phyloP scores from a whole-genome alignment of 2,888 invertebrate species.

The Bembecia ichneumoniformis region DNA sequence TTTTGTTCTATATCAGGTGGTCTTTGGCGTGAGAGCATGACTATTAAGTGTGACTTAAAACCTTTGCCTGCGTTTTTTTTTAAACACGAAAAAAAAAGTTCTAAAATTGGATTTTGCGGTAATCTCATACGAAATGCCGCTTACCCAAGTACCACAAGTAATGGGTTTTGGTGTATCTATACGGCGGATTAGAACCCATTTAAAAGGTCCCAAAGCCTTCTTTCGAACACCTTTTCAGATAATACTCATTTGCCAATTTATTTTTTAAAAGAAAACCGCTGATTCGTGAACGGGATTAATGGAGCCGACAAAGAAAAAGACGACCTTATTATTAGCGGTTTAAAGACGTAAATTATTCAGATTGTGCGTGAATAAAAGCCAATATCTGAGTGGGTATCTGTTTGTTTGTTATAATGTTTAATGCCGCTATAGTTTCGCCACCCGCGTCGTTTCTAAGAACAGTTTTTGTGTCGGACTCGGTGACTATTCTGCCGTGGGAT shows the following conservation, averaged over 20 bases:
- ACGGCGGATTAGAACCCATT: too few species aligned
- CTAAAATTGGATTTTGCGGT: neutral
- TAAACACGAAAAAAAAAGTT: too few species aligned
- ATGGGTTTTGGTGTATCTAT: neutral
- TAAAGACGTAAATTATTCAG: neutral
- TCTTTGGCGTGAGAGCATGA: too few species aligned
- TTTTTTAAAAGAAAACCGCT: neutral
- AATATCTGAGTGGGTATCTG: neutral
- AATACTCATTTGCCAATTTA: neutral
- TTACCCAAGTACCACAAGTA: neutral
- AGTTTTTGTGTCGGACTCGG: too few species aligned
- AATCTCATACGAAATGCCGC: neutral
- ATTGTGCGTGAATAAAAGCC: neutral
- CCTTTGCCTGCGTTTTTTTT: too few species aligned
- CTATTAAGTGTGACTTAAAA: too few species aligned
- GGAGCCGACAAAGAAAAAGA: neutral
- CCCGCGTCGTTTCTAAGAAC: conserved; percentile 1
- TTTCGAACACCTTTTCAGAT: neutral
- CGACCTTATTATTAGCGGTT: neutral
- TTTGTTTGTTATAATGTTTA: conserved; percentile 4
- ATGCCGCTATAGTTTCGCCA: conserved; percentile 5
- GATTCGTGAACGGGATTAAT: neutral
- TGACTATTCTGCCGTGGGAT: too few species aligned
- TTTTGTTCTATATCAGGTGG: too few species aligned
- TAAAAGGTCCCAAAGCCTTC: neutral